These are phyloP conservation scores for Theristicus caerulescens DNA, from an alignment of 2,113 vertebrate species.

Conservation along the genomic window DNA sequence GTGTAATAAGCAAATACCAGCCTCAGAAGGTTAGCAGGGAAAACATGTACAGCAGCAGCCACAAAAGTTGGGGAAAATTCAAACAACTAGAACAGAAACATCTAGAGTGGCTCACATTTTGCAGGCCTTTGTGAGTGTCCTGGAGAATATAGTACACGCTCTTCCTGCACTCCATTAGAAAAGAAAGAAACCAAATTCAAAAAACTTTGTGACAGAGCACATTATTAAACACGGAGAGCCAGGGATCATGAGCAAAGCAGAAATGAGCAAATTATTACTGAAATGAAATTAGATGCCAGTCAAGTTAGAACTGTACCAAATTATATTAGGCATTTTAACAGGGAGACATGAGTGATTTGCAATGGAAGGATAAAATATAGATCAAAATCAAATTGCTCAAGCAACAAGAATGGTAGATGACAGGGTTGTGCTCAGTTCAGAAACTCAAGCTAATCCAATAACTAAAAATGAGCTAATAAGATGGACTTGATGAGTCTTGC, in stretches of 20 bases:
- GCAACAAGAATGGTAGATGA: not conserved
- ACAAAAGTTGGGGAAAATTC: not conserved
- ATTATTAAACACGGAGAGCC: not conserved
- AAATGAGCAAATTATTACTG: not conserved
- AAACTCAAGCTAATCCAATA: slow-evolving; percentile 29
- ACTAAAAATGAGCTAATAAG: slow-evolving; percentile 13
- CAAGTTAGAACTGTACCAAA: not conserved
- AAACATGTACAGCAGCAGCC: not conserved
- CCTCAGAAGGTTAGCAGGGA: not conserved
- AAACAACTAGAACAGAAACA: not conserved
- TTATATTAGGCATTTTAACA: not conserved
- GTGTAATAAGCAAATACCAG: not conserved
- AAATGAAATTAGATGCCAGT: slow-evolving; percentile 18
- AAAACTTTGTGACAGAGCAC: not conserved
- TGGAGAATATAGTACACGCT: not conserved
- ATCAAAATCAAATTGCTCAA: slow-evolving; percentile 16
- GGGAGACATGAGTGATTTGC: not conserved
- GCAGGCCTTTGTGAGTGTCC: not conserved
- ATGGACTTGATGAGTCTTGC: not conserved
- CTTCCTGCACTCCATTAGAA: not conserved
- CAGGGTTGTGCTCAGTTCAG: not conserved
- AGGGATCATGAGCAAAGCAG: not conserved
- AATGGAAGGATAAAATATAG: not conserved
- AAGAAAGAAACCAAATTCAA: not conserved
- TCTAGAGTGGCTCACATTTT: not conserved